Evolutionary conservation across 1,140 invertebrate genomes (phyloP).

Genomic region (Drosophila ogumai): DNA sequence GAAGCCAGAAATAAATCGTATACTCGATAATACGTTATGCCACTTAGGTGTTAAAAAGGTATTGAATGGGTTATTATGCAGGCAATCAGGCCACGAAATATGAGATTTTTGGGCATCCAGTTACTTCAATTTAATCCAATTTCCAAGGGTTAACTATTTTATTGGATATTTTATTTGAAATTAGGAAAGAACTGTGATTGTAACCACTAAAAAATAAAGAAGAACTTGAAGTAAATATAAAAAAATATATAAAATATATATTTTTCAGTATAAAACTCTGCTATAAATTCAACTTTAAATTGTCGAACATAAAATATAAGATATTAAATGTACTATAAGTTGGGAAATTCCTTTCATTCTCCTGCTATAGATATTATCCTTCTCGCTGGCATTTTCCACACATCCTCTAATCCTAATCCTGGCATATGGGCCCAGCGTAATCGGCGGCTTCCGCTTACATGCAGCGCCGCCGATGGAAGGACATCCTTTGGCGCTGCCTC

Average conservation of each 20-base stretch:
- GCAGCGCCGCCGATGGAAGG: slow-evolving; percentile 16
- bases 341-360: not conserved
- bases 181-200: not conserved
- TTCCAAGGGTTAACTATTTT: not conserved
- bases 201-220: too few relatives aligned
- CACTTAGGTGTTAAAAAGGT: slow-evolving; percentile 2
- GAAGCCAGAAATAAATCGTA: slow-evolving; percentile 6
- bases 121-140: not conserved
- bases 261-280: too few relatives aligned
- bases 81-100: not conserved
- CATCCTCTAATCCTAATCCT: slow-evolving; percentile 13
- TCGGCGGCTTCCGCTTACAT: slow-evolving; percentile 46
- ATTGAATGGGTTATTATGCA: not conserved
- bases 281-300: not conserved
- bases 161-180: not conserved
- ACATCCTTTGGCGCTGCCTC: slow-evolving; percentile 19
- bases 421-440: slow-evolving; percentile 27
- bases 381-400: not conserved
- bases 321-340: not conserved
- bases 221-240: not conserved
- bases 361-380: not conserved
- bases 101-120: not conserved
- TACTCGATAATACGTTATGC: slow-evolving; percentile 5
- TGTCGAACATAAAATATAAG: not conserved
- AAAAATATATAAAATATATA: not conserved